phyloP scores from a whole-genome alignment of 2,113 vertebrate genomes.

The Neofelis nebulosa region DNA sequence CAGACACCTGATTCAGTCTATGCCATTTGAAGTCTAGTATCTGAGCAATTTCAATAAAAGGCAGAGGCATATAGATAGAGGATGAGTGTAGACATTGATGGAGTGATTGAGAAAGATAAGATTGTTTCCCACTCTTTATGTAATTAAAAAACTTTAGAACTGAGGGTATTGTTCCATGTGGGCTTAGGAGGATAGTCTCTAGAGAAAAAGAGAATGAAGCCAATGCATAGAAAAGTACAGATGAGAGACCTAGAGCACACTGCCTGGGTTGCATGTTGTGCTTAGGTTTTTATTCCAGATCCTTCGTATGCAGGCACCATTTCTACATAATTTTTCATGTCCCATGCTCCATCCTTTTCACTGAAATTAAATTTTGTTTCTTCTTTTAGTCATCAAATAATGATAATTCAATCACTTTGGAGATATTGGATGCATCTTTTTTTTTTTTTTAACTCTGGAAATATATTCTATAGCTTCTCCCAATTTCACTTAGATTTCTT shows the following conservation, averaged over 20 bases:
- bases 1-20: neutral
- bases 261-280: neutral
- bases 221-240: neutral
- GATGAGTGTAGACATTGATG: neutral
- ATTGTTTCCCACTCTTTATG: neutral
- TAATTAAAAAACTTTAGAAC: neutral
- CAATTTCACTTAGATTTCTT: neutral
- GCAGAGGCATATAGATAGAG: neutral
- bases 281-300: neutral
- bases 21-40: neutral
- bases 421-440: neutral
- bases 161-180: neutral
- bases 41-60: neutral
- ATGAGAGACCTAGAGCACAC: neutral
- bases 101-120: neutral
- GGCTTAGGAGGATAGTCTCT: neutral
- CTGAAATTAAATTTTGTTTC: neutral
- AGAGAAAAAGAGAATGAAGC: neutral
- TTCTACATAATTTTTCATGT: neutral
- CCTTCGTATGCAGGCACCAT: no score
- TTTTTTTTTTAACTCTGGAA: neutral
- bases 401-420: neutral
- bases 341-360: neutral
- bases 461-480: neutral
- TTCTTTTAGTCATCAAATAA: neutral